Evolutionary conservation across 2,797 vertebrate genomes (phyloP).

Genomic region (Rhinichthys osculus): DNA sequence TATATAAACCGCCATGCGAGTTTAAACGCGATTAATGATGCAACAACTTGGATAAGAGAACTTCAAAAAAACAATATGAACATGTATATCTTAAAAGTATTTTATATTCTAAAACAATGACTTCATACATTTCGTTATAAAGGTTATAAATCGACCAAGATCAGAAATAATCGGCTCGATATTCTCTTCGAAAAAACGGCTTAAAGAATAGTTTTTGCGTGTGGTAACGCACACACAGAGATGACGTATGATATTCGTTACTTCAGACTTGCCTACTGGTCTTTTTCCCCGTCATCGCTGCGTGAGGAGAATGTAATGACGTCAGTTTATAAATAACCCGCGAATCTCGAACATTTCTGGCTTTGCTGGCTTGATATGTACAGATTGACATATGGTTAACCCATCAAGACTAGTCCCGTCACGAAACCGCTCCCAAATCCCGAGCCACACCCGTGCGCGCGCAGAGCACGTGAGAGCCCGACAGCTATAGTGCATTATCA

Average conservation of each 20-base stretch:
- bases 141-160: not conserved
- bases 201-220: not conserved
- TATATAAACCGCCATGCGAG: not conserved
- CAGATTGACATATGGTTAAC: not conserved
- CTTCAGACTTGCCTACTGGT: not conserved
- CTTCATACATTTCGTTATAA: not conserved
- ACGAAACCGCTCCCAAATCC: conserved; percentile 35
- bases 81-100: not conserved
- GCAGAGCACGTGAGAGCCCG: conserved; percentile 16
- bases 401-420: conserved; percentile 7
- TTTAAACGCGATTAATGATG: not conserved
- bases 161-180: not conserved
- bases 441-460: conserved; percentile 35
- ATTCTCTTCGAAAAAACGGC: not conserved
- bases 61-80: not conserved
- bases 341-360: not conserved
- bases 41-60: not conserved
- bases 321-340: not conserved
- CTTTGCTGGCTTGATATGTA: not conserved
- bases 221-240: not conserved
- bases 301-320: conserved; percentile 1
- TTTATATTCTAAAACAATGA: not conserved
- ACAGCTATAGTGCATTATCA: not conserved
- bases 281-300: not conserved
- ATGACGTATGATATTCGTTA: not conserved